phyloP scores from a whole-genome alignment of 2,888 invertebrate genomes.

The Capitulum mitella region DNA sequence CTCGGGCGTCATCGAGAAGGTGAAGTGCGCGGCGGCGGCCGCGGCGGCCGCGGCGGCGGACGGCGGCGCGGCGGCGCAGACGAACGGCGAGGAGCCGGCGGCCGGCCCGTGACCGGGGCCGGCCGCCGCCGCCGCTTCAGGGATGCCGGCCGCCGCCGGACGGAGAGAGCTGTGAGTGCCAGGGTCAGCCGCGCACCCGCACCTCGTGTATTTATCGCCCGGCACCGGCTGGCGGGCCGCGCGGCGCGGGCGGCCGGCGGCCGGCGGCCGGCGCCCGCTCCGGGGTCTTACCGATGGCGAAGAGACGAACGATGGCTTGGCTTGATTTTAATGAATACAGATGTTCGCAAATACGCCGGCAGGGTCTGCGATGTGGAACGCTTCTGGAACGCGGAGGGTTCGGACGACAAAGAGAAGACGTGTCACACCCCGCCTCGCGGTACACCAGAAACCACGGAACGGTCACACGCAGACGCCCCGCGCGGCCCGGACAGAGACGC shows the following conservation, averaged over 20 bases:
- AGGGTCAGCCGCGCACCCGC: not conserved
- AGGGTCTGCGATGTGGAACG: too few relatives aligned
- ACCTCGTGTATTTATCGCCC: not conserved
- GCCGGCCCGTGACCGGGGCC: not conserved
- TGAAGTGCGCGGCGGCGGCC: not conserved
- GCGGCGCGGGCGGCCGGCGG: not conserved
- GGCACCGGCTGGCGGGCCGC: not conserved
- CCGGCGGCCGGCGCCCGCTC: not conserved
- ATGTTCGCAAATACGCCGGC: not conserved
- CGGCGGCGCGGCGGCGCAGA: not conserved
- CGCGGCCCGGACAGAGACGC: too few relatives aligned
- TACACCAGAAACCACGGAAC: too few relatives aligned
- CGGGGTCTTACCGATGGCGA: not conserved
- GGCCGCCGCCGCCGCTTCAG: not conserved
- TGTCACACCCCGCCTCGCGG: too few relatives aligned
- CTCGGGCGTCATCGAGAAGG: constrained; percentile 6
- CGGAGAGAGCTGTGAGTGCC: not conserved
- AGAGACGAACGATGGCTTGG: not conserved
- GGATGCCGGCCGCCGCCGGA: not conserved
- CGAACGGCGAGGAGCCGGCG: not conserved
- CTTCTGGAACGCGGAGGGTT: too few relatives aligned
- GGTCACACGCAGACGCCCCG: too few relatives aligned
- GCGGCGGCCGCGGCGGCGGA: not conserved
- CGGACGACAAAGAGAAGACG: too few relatives aligned
- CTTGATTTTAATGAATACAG: constrained; percentile 16